Conservation (phyloP, 2,113 vertebrate genomes). For the Arenaria interpres region DNA sequence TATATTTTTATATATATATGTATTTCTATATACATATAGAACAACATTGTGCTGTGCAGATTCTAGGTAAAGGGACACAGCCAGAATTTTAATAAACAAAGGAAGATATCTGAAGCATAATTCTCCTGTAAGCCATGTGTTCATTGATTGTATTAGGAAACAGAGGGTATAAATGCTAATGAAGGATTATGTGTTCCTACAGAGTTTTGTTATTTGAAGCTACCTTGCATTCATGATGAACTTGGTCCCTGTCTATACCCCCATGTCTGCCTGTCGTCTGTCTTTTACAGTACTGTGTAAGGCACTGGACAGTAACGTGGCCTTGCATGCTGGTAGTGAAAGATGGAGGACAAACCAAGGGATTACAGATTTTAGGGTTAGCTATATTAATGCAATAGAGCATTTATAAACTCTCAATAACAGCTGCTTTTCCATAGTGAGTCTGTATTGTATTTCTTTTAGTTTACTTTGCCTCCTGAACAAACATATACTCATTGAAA, state of each 20-base stretch:
- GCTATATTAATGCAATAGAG: neutral
- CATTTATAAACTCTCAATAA: neutral
- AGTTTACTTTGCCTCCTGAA: neutral
- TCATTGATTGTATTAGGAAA: neutral
- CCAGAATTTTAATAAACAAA: neutral
- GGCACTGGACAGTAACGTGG: neutral
- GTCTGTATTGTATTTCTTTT: neutral
- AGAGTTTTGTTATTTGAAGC: neutral
- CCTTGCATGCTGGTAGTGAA: neutral
- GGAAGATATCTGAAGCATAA: neutral
- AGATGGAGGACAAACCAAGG: neutral
- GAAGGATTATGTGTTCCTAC: constrained; percentile 33
- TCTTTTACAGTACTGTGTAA: neutral
- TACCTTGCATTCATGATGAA: neutral
- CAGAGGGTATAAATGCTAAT: constrained; percentile 13
- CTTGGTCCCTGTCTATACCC: neutral
- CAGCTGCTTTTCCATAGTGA: neutral
- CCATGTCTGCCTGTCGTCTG: neutral
- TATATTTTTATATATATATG: no score
- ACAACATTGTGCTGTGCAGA: neutral
- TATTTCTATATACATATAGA: no score
- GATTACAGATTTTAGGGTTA: neutral
- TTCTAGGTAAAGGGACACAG: neutral
- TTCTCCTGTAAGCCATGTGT: neutral
- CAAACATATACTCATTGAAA: neutral